phyloP scores from a whole-genome alignment of 2,113 vertebrate species.

The Siphamia tubifer region DNA sequence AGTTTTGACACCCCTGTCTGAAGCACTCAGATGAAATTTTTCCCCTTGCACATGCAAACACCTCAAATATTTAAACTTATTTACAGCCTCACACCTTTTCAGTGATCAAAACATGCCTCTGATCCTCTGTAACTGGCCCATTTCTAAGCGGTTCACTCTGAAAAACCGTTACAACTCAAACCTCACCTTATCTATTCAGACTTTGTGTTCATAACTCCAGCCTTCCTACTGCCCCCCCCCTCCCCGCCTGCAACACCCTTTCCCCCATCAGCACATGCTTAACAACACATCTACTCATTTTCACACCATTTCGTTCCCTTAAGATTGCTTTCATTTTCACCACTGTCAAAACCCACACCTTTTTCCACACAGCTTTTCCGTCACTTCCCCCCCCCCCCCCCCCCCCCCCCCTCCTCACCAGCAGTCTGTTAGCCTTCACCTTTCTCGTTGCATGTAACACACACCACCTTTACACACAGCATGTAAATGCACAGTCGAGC shows the following conservation, averaged over 20 bases:
- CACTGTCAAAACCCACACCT: constrained; percentile 51
- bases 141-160: background rate
- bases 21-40: background rate
- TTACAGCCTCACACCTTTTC: constrained; percentile 34
- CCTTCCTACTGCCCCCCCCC: background rate
- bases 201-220: background rate
- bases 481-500: background rate
- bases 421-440: constrained; percentile 5
- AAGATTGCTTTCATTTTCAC: constrained; percentile 66
- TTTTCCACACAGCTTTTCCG: constrained; percentile 29
- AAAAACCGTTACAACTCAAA: background rate
- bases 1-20: too few relatives aligned
- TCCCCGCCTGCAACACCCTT: background rate
- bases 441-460: constrained; percentile 22
- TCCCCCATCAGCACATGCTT: constrained; percentile 25
- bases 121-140: background rate
- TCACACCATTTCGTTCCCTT: constrained; percentile 46
- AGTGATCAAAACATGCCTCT: background rate
- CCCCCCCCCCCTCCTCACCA: constrained; percentile 25
- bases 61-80: constrained; percentile 24
- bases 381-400: constrained; percentile 31
- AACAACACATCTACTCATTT: constrained; percentile 54
- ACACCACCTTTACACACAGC: constrained; percentile 5
- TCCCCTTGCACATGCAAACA: background rate
- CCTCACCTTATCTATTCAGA: background rate